Evolutionary conservation across 2,113 vertebrate species (phyloP).

Genomic region (Phalacrocorax aristotelis): DNA sequence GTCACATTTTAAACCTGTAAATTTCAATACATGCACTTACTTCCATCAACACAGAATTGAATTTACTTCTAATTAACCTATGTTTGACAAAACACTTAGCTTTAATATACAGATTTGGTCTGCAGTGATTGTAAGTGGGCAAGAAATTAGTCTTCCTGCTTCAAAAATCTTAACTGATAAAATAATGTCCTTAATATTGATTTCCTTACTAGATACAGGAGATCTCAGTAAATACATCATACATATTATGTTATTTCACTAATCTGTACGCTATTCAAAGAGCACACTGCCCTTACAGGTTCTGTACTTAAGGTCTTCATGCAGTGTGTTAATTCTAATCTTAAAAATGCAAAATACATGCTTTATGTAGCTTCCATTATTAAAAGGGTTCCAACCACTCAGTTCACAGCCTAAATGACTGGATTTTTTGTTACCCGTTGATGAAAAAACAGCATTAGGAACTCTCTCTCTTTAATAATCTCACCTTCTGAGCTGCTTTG

Average conservation of each 20-base stretch:
- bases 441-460: conserved; percentile 14
- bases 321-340: neutral
- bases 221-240: neutral
- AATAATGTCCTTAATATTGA: neutral
- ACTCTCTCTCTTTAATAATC: conserved; percentile 50
- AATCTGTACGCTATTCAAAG: neutral
- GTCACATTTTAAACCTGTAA: conserved; percentile 54
- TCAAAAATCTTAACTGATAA: conserved; percentile 21
- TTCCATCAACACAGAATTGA: conserved; percentile 51
- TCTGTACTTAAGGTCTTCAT: neutral
- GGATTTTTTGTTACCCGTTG: neutral
- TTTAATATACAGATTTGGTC: conserved; percentile 41
- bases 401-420: neutral
- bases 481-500: conserved; percentile 95
- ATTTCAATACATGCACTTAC: conserved; percentile 37
- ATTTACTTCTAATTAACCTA: conserved; percentile 66
- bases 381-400: neutral
- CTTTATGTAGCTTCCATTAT: conserved; percentile 8
- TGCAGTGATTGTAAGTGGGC: conserved; percentile 12
- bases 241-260: neutral
- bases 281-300: neutral
- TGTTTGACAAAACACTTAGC: conserved; percentile 62
- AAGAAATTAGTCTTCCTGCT: conserved; percentile 48
- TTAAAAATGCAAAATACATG: conserved; percentile 3
- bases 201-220: neutral